A percentile compares a stretch with the other conserved stretches of the same genome.
phyloP scores from a whole-genome alignment of 2,113 vertebrate species.

The Cranoglanis bouderius region DNA sequence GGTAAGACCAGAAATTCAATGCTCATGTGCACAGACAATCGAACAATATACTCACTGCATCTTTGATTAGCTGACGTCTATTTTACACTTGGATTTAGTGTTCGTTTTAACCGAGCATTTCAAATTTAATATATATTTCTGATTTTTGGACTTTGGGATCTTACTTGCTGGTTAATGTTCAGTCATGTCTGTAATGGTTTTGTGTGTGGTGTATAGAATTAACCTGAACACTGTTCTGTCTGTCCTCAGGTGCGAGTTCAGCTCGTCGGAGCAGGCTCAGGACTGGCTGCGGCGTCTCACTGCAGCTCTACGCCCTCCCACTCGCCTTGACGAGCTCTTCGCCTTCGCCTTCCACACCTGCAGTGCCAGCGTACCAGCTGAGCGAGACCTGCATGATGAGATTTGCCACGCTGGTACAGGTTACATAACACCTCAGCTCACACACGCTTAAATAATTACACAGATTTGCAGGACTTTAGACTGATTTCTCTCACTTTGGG shows the following conservation, averaged over 20 bases:
- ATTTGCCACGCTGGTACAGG: constrained; percentile 87
- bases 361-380: constrained; percentile 91
- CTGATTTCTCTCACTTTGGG: neutral
- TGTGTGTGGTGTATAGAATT: neutral
- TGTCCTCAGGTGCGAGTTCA: constrained; percentile 87
- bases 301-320: constrained; percentile 81
- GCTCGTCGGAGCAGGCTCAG: constrained; percentile 94
- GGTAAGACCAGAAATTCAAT: neutral
- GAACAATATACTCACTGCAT: neutral
- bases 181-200: neutral
- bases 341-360: constrained; percentile 95
- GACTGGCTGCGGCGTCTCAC: constrained; percentile 93
- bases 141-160: neutral
- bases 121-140: neutral
- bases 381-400: constrained; percentile 92
- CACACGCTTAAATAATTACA: neutral
- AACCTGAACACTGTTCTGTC: neutral
- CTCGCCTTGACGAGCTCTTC: constrained; percentile 92
- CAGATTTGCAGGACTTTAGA: neutral
- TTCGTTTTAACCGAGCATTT: neutral
- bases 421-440: constrained; percentile 17
- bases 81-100: neutral
- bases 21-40: neutral
- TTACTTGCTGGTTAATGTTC: neutral
- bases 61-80: neutral